Evolutionary conservation across 2,113 vertebrate genomes (phyloP).

Genomic region (Mustelus asterias): DNA sequence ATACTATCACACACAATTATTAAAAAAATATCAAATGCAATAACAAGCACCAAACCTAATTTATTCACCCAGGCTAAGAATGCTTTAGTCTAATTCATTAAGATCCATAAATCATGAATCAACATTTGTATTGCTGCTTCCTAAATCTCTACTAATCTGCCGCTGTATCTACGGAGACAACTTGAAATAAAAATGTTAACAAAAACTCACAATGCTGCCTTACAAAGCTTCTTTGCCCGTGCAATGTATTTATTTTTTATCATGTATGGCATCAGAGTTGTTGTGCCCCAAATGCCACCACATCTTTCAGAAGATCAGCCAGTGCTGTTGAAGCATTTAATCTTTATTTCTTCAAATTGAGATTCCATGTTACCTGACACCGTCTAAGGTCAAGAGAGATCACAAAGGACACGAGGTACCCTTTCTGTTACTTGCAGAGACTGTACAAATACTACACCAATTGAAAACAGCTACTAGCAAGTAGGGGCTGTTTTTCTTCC

Average conservation of each 20-base stretch:
- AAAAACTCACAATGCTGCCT: neutral
- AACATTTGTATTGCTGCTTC: neutral
- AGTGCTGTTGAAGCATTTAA: neutral
- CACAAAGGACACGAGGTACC: neutral
- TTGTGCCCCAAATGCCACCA: neutral
- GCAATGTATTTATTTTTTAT: neutral
- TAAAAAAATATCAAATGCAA: neutral
- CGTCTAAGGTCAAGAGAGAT: neutral
- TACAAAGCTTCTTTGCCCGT: neutral
- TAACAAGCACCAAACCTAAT: neutral
- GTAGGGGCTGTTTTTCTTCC: neutral
- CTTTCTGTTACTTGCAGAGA: neutral
- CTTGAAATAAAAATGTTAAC: neutral
- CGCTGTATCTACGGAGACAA: neutral
- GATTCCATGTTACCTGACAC: neutral
- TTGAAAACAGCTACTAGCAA: neutral
- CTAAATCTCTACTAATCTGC: neutral
- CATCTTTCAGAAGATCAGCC: neutral
- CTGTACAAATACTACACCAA: neutral
- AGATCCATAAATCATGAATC: neutral
- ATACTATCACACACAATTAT: neutral
- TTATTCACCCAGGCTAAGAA: neutral
- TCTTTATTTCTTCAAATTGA: slow-evolving; percentile 8
- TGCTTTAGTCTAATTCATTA: neutral
- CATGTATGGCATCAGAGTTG: neutral